phyloP scores from a whole-genome alignment of 2,888 invertebrate species.

The Gryllus longicercus region DNA sequence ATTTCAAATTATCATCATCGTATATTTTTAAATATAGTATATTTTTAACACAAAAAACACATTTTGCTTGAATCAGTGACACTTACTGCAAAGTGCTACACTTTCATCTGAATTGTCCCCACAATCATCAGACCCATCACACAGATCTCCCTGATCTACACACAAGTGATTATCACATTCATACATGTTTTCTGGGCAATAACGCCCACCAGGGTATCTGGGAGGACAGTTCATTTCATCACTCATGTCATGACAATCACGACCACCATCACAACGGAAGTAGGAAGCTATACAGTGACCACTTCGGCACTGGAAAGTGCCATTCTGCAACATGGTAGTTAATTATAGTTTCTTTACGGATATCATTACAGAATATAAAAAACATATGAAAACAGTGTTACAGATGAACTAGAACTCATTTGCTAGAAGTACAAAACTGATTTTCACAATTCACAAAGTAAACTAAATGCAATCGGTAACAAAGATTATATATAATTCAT shows the following conservation, averaged over 20 bases:
- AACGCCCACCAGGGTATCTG: conserved; percentile 79
- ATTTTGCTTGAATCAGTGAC: not conserved
- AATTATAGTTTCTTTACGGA: too few relatives aligned
- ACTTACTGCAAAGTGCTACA: conserved; percentile 64
- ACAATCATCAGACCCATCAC: conserved; percentile 91
- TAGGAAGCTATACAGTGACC: conserved; percentile 90
- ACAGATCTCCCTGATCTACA: conserved; percentile 82
- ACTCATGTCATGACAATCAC: conserved; percentile 84
- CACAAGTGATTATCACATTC: conserved; percentile 90
- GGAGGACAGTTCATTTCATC: conserved; percentile 89
- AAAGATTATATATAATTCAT: not conserved
- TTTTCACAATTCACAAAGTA: too few relatives aligned
- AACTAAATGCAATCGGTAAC: too few relatives aligned
- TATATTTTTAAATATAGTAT: not conserved
- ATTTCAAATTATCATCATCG: too few relatives aligned
- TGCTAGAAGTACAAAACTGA: too few relatives aligned
- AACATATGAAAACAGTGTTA: too few relatives aligned
- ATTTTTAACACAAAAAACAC: not conserved
- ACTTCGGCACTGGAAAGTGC: conserved; percentile 86
- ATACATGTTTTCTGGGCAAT: conserved; percentile 86
- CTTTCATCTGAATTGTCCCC: conserved; percentile 89
- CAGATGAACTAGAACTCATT: too few relatives aligned
- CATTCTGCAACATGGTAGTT: conserved; percentile 52
- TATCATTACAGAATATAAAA: too few relatives aligned
- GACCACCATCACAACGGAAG: conserved; percentile 84